Base-by-base conservation (phyloP, 2,888 invertebrate genomes). In the Nomada fabriciana region DNA sequence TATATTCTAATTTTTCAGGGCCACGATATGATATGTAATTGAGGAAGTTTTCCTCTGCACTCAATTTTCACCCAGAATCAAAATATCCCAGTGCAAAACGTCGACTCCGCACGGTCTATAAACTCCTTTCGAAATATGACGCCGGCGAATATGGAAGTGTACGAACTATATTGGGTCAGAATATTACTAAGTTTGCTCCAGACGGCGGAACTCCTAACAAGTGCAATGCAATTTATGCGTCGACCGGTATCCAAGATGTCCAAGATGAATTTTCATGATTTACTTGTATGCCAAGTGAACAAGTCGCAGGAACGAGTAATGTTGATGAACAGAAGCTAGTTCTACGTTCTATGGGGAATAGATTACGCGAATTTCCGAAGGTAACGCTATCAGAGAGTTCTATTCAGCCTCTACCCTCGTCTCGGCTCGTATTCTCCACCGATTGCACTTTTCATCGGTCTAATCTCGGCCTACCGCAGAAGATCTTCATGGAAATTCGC, bases 291-390 rank as follows among this genome's bases (percentile, higher is more conserved):
- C n/a, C 13, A 18, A 15, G 7, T 3, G 15, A 25, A 3, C 7
- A 43, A 43, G 57, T 18, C 43, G 25, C 23, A 36, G 64, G 55
- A 20, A 53, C 68, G 69, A 53, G 59, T 20, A 13, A 60, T 52
- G 57, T 57, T 29, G 63, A 50, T 43, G 43, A 52, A 15, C 23
- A 7, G 52, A 47, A 47, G 20, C 76, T 9, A 59, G 25, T 47
- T 64, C 15, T n/a, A n/a, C 29, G 70, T 52, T 65, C 29, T 52
- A 53, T 43, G 52, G 52, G 43, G 68, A 70, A 60, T 60, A 23
- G 70, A 70, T 76, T 76, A 64, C 42, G 29, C 52, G 75, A 68
- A 78, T 76, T 68, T 70, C 59, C 57, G 29, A 5, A 7, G 36
- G 55, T 55, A 68, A 69, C 75, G 76, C 63, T 68, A 79, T 76